These are phyloP conservation scores for Zele albiditarsus DNA, from an alignment of 2,888 invertebrate species.

Conservation along the genomic window DNA sequence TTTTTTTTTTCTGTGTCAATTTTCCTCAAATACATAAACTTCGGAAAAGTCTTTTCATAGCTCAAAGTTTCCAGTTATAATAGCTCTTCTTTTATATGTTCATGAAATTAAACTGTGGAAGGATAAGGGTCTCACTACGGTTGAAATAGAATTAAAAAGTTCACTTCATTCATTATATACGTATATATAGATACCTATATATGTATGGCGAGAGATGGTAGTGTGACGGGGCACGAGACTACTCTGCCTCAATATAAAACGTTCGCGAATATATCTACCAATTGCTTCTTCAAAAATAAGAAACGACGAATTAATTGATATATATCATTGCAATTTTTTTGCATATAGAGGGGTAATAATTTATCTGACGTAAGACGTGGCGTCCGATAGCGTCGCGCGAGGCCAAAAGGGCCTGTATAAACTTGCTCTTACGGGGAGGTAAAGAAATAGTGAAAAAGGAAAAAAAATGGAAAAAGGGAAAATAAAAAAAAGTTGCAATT, in stretches of 20 bases:
- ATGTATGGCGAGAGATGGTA: not conserved
- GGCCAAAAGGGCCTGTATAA: constrained; percentile 2
- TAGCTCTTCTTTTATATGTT: not conserved
- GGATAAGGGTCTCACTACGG: constrained; percentile 13
- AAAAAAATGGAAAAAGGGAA: constrained; percentile 37
- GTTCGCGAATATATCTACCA: too few relatives aligned
- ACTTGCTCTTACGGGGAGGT: not conserved
- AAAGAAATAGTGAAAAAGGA: not conserved
- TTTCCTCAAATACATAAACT: not conserved
- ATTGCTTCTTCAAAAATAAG: too few relatives aligned
- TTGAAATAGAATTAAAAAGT: constrained; percentile 13
- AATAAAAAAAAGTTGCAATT: constrained; percentile 66
- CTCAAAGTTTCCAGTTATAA: not conserved
- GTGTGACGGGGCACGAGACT: not conserved
- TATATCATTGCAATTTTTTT: not conserved
- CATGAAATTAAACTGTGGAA: constrained; percentile 5
- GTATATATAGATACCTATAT: not conserved
- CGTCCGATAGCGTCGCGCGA: constrained; percentile 1
- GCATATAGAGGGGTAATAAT: constrained; percentile 3
- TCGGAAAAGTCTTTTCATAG: not conserved
- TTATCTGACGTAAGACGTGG: not conserved
- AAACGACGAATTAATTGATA: too few relatives aligned
- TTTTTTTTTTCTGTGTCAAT: not conserved
- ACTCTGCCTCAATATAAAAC: too few relatives aligned
- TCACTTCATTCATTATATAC: not conserved